Conservation (phyloP, 2,113 vertebrate species). For the Rhea pennata region DNA sequence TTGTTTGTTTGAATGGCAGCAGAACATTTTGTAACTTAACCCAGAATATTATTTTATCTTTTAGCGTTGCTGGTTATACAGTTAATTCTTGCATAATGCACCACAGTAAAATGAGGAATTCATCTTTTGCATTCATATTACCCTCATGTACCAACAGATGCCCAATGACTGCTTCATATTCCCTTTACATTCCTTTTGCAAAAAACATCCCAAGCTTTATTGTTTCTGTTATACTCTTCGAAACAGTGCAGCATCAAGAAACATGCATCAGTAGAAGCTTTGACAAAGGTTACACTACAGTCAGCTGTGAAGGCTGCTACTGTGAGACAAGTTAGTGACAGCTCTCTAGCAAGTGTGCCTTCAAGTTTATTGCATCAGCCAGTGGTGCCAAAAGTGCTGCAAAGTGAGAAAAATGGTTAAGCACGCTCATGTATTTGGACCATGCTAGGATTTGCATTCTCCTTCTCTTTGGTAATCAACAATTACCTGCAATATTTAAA, state of each 20-base stretch:
- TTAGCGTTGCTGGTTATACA: not conserved
- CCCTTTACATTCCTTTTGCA: not conserved
- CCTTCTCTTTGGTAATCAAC: not conserved
- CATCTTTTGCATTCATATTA: not conserved
- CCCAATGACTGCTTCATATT: constrained; percentile 20
- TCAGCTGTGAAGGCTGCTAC: constrained; percentile 42
- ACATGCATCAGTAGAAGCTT: constrained; percentile 7
- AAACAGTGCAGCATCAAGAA: constrained; percentile 25
- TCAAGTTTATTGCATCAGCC: not conserved
- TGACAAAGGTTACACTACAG: constrained; percentile 39
- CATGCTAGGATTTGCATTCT: constrained; percentile 15
- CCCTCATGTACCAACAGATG: not conserved
- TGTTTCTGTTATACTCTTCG: constrained; percentile 42
- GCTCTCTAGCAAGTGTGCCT: constrained; percentile 42
- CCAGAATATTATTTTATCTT: not conserved
- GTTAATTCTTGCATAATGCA: not conserved
- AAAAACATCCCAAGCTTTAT: not conserved
- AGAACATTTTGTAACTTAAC: not conserved
- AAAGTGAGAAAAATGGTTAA: constrained; percentile 39
- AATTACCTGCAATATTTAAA: not conserved
- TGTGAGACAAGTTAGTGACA: constrained; percentile 64
- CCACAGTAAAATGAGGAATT: constrained; percentile 2
- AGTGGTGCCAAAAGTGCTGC: constrained; percentile 35
- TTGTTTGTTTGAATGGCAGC: not conserved
- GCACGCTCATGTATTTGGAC: not conserved